Evolutionary conservation across 2,797 vertebrate genomes (phyloP), one percentile per base, ranked within the genome.

Genomic region (Spinus olivaceus): DNA sequence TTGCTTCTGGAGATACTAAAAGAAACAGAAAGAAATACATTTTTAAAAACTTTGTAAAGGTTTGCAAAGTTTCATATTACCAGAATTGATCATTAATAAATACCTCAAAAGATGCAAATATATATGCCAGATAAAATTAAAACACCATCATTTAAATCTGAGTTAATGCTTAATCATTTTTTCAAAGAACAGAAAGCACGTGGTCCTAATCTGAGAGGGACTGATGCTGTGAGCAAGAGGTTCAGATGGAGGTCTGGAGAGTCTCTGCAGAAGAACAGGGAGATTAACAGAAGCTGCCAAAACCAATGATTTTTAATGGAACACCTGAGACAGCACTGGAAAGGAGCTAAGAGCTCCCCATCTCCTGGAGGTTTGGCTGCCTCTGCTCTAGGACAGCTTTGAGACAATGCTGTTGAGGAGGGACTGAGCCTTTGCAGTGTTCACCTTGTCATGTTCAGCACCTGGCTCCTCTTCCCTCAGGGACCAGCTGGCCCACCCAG

Each of bases 1-100:
- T 98, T 92, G 99, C 99, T 97, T 99, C 99, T 82, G 99, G 99
- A 98, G 99, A 99, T 81, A 99, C 99, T 99, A 97, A 84, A 97
- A 97, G 71, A 91, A 97, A 96, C 71, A 96, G 76, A 93, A 92
- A 97, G 64, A 96, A 96, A 93, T 32, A 94, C 37, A 54, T 71
- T 63, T 66, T 84, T 53, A 12, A 92, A 94, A 84, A 54, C 47
- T 56, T 82, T 79, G 10, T 44, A 44, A 5, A 64, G 85, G 27
- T 35, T 67, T 60, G 0, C 24, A 41, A 25, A 83, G 69, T 14
- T 41, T 20, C 59, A 11, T 4, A 66, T 32, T 32, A 89, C 35
- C 53, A 54, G 9, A 72, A 72, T 16, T 64, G 5, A 71, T 78
- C 22, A 53, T 6, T 53, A 49, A 37, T 12, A 59, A 60, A 60